phyloP scores from a whole-genome alignment of 1,140 invertebrate genomes.

The Orchestia grillus region DNA sequence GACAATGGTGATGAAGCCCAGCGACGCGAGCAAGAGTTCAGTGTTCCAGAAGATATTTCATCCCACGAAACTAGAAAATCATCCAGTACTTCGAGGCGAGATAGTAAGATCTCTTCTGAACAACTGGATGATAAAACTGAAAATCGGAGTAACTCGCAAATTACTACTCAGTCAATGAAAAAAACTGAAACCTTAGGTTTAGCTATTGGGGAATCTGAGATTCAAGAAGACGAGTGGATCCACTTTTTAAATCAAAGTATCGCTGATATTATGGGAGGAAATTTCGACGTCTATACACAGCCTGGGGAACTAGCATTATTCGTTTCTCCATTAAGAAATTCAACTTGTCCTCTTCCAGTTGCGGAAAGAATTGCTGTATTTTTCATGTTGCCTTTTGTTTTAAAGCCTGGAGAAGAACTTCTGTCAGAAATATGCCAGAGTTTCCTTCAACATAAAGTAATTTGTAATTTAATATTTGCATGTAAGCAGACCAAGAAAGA shows the following conservation, averaged over 20 bases:
- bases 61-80: slow-evolving; percentile 57
- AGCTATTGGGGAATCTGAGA: slow-evolving; percentile 70
- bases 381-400: slow-evolving; percentile 69
- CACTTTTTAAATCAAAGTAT: slow-evolving; percentile 76
- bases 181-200: slow-evolving; percentile 68
- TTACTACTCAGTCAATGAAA: slow-evolving; percentile 65
- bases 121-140: slow-evolving; percentile 65
- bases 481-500: slow-evolving; percentile 69
- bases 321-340: slow-evolving; percentile 70
- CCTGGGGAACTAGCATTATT: slow-evolving; percentile 68
- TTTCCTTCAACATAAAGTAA: slow-evolving; percentile 70
- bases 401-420: slow-evolving; percentile 59
- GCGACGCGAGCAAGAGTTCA: background rate
- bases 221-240: slow-evolving; percentile 88
- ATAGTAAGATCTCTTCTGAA: slow-evolving; percentile 64
- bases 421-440: slow-evolving; percentile 65
- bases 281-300: slow-evolving; percentile 63
- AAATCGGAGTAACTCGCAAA: slow-evolving; percentile 60
- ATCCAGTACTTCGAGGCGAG: slow-evolving; percentile 62
- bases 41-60: background rate
- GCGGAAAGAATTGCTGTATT: slow-evolving; percentile 70
- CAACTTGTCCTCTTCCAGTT: slow-evolving; percentile 68
- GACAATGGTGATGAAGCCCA: background rate
- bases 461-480: slow-evolving; percentile 70
- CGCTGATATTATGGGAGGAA: slow-evolving; percentile 68